Evolutionary conservation across 2,113 vertebrate species (phyloP).

Genomic region (Hydrolagus affinis): DNA sequence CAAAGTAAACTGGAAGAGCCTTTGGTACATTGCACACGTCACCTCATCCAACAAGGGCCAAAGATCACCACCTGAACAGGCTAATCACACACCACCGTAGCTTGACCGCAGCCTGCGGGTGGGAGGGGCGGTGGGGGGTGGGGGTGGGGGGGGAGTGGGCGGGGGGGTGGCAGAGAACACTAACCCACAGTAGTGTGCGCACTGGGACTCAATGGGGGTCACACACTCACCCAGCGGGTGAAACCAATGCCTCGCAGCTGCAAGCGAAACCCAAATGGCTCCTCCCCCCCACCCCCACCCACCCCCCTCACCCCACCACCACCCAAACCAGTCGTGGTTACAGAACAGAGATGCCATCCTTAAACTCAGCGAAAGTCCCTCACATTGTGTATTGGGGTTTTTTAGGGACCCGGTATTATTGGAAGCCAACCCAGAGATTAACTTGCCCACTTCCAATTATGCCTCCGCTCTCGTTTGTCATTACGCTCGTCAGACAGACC

Average conservation of each 20-base stretch:
- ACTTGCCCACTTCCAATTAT: neutral
- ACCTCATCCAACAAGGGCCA: neutral
- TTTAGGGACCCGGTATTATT: too few species aligned
- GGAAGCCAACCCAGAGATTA: neutral
- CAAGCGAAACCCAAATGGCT: neutral
- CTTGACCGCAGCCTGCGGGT: neutral
- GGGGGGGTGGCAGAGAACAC: too few species aligned
- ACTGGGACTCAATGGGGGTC: constrained; percentile 1
- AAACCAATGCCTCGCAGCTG: neutral
- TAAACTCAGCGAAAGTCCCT: neutral
- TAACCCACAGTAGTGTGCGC: neutral
- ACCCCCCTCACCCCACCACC: too few species aligned
- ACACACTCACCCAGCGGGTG: neutral
- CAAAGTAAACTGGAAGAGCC: neutral
- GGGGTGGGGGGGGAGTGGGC: too few species aligned
- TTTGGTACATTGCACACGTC: too few species aligned
- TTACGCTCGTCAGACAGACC: neutral
- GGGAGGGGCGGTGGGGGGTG: too few species aligned
- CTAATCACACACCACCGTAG: neutral
- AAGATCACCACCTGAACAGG: constrained; percentile 6
- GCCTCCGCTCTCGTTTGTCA: neutral
- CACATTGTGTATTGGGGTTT: neutral
- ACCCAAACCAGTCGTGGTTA: constrained; percentile 12
- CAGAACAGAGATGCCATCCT: neutral
- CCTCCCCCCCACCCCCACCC: too few species aligned